Conservation (phyloP, 2,113 vertebrate species). For the Sinocyclocheilus maitianheensis region DNA sequence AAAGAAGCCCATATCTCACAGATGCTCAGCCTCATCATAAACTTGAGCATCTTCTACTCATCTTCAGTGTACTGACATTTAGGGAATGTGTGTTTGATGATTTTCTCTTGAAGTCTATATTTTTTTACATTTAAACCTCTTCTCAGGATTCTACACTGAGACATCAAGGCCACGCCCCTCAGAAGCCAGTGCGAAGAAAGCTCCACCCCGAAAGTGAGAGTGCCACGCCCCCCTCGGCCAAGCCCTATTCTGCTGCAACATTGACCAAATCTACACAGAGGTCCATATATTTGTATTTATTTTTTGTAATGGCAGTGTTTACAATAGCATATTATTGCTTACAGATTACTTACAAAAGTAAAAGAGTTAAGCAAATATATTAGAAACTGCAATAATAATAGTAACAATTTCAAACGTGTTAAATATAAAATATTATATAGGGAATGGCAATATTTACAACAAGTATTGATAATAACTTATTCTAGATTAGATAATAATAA, state of each 20-base stretch:
- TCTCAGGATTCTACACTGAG: conserved; percentile 73
- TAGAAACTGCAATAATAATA: neutral
- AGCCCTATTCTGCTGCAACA: conserved; percentile 65
- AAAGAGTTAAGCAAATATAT: neutral
- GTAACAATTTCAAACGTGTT: neutral
- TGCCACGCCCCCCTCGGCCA: conserved; percentile 32
- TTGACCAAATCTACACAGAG: conserved; percentile 80
- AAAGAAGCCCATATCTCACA: neutral
- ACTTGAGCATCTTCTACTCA: neutral
- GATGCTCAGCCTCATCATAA: neutral
- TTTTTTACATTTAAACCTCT: neutral
- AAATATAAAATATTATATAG: neutral
- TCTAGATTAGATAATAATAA: too few species aligned
- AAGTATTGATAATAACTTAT: neutral
- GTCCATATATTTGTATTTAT: conserved; percentile 66
- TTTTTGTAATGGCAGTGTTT: neutral
- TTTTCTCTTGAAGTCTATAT: neutral
- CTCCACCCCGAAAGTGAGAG: conserved; percentile 81
- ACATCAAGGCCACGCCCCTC: conserved; percentile 80
- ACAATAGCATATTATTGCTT: neutral
- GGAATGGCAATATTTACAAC: neutral
- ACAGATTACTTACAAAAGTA: neutral
- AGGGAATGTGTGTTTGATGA: neutral
- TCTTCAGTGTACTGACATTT: neutral
- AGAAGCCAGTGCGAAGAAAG: conserved; percentile 89